These are phyloP conservation scores for Alosa alosa DNA, from an alignment of 2,113 vertebrate genomes.

Conservation along the genomic window DNA sequence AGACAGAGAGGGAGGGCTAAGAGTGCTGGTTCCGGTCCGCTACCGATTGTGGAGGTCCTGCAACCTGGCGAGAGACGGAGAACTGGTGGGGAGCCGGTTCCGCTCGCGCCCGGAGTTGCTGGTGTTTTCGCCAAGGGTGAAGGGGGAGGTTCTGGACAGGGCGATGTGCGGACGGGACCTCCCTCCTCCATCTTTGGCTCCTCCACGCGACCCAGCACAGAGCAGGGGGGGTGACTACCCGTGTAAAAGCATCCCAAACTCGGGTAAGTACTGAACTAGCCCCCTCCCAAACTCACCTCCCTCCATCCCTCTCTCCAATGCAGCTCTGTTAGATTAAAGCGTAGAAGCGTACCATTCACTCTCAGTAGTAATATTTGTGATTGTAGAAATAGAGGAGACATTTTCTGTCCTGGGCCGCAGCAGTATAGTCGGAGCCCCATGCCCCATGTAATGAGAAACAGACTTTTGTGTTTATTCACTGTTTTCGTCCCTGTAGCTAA, in stretches of 20 bases:
- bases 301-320: slow-evolving; percentile 47
- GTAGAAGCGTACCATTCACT: not conserved
- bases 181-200: slow-evolving; percentile 71
- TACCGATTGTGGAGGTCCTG: slow-evolving; percentile 72
- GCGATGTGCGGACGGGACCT: slow-evolving; percentile 41
- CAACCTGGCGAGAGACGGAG: slow-evolving; percentile 72
- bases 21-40: slow-evolving; percentile 72
- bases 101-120: slow-evolving; percentile 73
- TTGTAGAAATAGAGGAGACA: slow-evolving; percentile 51
- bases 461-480: slow-evolving; percentile 66
- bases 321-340: slow-evolving; percentile 24
- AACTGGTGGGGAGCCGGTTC: slow-evolving; percentile 70
- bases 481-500: not conserved
- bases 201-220: slow-evolving; percentile 74
- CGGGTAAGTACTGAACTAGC: slow-evolving; percentile 76
- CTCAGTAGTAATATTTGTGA: not conserved
- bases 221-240: slow-evolving; percentile 69
- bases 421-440: slow-evolving; percentile 75
- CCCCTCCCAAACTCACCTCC: slow-evolving; percentile 56
- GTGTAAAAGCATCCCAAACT: slow-evolving; percentile 66
- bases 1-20: slow-evolving; percentile 48
- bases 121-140: slow-evolving; percentile 64
- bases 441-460: slow-evolving; percentile 98
- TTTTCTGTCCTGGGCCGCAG: slow-evolving; percentile 54
- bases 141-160: slow-evolving; percentile 55